Base-by-base conservation (phyloP, 2,797 vertebrate genomes). In the Distichodus sexfasciatus region DNA sequence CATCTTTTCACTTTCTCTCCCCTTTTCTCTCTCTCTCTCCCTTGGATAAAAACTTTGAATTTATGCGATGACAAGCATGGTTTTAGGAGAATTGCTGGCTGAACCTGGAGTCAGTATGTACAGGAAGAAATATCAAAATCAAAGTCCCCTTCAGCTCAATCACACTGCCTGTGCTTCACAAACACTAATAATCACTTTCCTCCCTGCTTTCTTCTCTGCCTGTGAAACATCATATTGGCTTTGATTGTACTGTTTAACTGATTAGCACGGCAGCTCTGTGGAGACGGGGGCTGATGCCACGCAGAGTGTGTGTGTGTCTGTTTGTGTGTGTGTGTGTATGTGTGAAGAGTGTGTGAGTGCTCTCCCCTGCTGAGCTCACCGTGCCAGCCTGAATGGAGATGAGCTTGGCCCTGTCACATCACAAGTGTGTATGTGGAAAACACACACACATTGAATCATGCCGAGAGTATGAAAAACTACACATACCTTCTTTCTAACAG, bases 161-260 rank as follows among this genome's bases (percentile, higher is more conserved):
- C 86, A 87, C 79, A 87, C 85, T 82, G 83, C 76, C 87, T 84
- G 82, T 82, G 82, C 84, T 86, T 89, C 83, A 84, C 87, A 87
- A 91, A 91, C 87, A 89, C 85, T 89, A 90, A 91, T 91, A 89
- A 91, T 89, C 88, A 85, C 82, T 86, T 86, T 84, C 86, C 85
- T 86, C 81, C 83, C 74, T 67, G 84, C 85, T 87, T 88, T 83
- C 87, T 86, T 86, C 85, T 85, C 82, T 81, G 80, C 69, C 82
- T 80, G 84, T 87, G 85, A 86, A 91, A 91, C 89, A 90, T 86
- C 79, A 51, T 81, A 81, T 87, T 84, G 84, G 81, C 90, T 92
- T 92, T 92, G 91, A 92, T 91, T 91, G 87, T 82, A 84, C 87
- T 90, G 88, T 90, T 92, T 90, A 91, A 92, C 91, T 92, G 87